Conservation (phyloP, 1,140 invertebrate species). For the Piezodorus guildinii region DNA sequence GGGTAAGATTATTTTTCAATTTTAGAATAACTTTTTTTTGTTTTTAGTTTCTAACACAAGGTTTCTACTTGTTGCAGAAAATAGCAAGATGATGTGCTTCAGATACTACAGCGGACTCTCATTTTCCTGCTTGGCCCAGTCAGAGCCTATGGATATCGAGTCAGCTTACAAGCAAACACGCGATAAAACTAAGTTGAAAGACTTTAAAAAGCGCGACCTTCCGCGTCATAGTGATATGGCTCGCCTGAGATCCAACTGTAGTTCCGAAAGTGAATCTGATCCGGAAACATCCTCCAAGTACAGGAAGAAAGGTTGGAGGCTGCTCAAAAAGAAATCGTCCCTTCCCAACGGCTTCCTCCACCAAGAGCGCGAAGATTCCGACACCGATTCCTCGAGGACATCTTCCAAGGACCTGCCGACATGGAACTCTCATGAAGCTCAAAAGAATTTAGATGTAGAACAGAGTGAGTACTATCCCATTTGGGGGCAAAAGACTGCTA, state of each 20-base stretch:
- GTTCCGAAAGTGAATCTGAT: slow-evolving; percentile 32
- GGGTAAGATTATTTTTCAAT: neutral
- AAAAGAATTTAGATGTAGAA: slow-evolving; percentile 21
- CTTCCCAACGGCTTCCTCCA: slow-evolving; percentile 24
- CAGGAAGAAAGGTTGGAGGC: slow-evolving; percentile 28
- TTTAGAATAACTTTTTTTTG: neutral
- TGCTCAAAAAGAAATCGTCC: slow-evolving; percentile 28
- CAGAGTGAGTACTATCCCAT: slow-evolving; percentile 33
- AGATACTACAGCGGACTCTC: slow-evolving; percentile 39
- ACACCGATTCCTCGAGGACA: slow-evolving; percentile 27
- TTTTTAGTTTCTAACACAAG: neutral
- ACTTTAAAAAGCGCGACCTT: slow-evolving; percentile 23
- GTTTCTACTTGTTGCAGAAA: slow-evolving; percentile 31
- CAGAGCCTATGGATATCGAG: slow-evolving; percentile 34
- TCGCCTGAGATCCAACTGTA: slow-evolving; percentile 25
- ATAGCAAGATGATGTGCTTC: slow-evolving; percentile 38
- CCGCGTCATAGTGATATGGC: slow-evolving; percentile 25
- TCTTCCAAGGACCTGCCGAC: slow-evolving; percentile 30
- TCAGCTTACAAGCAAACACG: slow-evolving; percentile 27
- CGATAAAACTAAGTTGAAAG: slow-evolving; percentile 21
- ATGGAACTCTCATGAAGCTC: slow-evolving; percentile 32
- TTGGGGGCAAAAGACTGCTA: slow-evolving; percentile 28
- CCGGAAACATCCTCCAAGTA: slow-evolving; percentile 28
- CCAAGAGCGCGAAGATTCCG: slow-evolving; percentile 27
- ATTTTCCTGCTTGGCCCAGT: slow-evolving; percentile 38